Conservation (phyloP, 2,888 invertebrate genomes). For the Diadromus collaris region DNA sequence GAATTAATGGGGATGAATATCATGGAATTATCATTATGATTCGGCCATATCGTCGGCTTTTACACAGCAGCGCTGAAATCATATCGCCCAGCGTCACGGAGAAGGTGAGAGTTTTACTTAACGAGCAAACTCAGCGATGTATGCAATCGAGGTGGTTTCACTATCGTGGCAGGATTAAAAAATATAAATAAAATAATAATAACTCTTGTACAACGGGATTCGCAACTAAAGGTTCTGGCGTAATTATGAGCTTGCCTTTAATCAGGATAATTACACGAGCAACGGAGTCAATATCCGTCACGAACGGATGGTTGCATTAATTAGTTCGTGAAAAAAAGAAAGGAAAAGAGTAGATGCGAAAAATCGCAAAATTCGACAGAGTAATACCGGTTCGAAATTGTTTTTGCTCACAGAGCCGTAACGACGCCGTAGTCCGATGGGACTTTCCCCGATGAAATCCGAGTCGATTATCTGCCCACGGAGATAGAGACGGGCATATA, state of each 20-base stretch:
- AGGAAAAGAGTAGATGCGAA: background rate
- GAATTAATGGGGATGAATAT: slow-evolving; percentile 1
- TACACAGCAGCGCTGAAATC: background rate
- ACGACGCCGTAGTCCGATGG: background rate
- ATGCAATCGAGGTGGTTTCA: background rate
- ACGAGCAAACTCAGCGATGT: background rate
- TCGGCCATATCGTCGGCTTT: background rate
- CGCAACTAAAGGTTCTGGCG: background rate
- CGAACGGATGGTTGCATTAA: background rate
- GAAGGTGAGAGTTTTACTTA: background rate
- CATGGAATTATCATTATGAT: background rate
- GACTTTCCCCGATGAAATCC: background rate
- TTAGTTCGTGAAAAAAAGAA: background rate
- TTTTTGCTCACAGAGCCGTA: background rate
- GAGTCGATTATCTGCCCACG: slow-evolving; percentile 8
- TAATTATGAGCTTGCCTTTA: background rate
- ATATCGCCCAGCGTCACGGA: background rate
- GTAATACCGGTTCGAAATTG: background rate
- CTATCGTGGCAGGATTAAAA: background rate
- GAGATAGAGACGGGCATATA: background rate
- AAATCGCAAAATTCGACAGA: background rate
- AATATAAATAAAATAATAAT: background rate
- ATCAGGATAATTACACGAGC: background rate
- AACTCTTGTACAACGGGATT: background rate
- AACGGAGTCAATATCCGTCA: background rate